phyloP scores from a whole-genome alignment of 2,113 vertebrate species.

The Strigops habroptila region DNA sequence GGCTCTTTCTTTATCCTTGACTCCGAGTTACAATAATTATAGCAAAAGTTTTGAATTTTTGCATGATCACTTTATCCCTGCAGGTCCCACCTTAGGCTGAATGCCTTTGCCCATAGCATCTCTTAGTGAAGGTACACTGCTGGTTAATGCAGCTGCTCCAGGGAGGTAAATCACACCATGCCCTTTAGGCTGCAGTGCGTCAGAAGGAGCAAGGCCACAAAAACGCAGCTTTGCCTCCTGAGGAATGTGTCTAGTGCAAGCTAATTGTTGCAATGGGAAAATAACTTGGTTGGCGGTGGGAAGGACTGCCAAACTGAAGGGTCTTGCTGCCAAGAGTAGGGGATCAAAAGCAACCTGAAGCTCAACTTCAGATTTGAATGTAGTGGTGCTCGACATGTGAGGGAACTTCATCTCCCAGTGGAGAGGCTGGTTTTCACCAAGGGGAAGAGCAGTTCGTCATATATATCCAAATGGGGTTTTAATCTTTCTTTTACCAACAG shows the following conservation, averaged over 20 bases:
- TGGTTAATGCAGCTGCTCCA: neutral
- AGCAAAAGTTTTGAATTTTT: neutral
- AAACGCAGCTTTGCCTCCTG: neutral
- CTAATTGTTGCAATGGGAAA: neutral
- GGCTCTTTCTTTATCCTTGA: neutral
- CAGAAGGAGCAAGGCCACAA: neutral
- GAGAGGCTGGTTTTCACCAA: neutral
- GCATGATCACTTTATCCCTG: neutral
- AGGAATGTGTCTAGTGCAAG: neutral
- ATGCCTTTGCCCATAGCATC: neutral
- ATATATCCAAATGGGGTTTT: neutral
- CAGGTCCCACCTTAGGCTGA: neutral
- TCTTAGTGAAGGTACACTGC: neutral
- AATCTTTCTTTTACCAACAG: slow-evolving; percentile 38
- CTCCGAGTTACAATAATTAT: neutral
- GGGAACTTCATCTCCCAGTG: neutral
- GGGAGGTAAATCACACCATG: neutral
- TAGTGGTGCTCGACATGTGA: neutral
- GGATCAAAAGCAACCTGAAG: neutral
- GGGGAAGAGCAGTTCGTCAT: neutral
- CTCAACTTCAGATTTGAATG: neutral
- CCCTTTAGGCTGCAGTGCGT: neutral
- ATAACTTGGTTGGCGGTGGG: neutral
- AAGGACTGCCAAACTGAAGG: neutral
- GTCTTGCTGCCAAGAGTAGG: neutral